Evolutionary conservation across 2,888 invertebrate genomes (phyloP), one percentile per base, ranked within the genome.

Genomic region (Plebejus argus): DNA sequence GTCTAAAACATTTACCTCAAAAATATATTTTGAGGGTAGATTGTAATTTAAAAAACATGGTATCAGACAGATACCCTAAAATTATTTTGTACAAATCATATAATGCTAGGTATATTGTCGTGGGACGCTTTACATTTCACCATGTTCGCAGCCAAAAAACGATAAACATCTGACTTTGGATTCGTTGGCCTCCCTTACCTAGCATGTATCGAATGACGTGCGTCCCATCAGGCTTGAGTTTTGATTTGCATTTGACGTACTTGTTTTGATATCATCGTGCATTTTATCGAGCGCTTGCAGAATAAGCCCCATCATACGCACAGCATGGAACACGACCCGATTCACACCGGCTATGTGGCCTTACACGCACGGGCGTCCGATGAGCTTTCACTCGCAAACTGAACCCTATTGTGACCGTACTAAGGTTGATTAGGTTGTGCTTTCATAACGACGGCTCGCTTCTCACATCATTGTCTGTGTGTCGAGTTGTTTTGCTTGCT

Each of bases 401-500:
- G 81, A 83, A 85, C 84, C 88, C 86, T 87, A 84, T 83, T 85
- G 78, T 85, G 83, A 86, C 83, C 78, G 79, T 79, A 77, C 66
- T 85, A 84, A 87, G 85, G 85, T 90, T 86, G 89, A 87, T 90
- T 90, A 90, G 90, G 90, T 23, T 88, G 83, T 88, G 92, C 93
- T 93, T 93, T 89, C 90, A 89, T 90, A 88, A 85, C 85, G 87
- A 90, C 86, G 86, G 90, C 90, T 88, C 92, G 93, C 93, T 93
- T 93, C 91, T 92, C 93, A 92, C 92, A 89, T 88, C 91, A 92
- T 92, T 89, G 88, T 83, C 82, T 88, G 89, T 91, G 91, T 91
- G 88, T 91, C 87, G 87, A 89, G 85, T 92, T 91, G 91, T 90
- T 92, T 93, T 91, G 93, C 93, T 93, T 91, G 93, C 93, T 93